Evolutionary conservation across 2,888 invertebrate genomes (phyloP), one percentile per base, ranked within the genome.

Genomic region (Nemapogon koenigi): DNA sequence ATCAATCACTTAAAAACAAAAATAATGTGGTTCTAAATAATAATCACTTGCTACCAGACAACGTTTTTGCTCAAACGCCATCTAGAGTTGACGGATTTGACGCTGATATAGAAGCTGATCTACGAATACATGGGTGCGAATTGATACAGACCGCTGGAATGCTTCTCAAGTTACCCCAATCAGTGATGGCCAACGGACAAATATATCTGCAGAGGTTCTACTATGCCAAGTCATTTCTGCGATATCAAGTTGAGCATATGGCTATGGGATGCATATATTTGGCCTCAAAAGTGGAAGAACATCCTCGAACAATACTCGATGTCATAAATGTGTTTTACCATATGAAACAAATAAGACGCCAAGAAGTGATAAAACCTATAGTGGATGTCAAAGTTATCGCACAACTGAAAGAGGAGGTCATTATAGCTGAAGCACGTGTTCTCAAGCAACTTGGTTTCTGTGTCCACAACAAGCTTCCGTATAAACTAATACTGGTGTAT

Each of bases 141-240:
- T 81, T 98, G 41, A 99, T 99, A 48, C 99, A 99, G 70, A 94
- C 94, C 0, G 94, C 97, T 3, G 97, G 99, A 28, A 97, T 98
- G 52, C 72, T 99, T 45, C 80, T 99, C 10, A 92, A 91, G 70
- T 71, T 99, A 48, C 98, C 98, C 15, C 99, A 99, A 85, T 94
- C 98, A 32, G 98, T 98, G 33, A 98, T 99, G 94, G 99, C 99
- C 13, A 97, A 98, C 0, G 99, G 95, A 16, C 99, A 99, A 78
- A 96, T 99, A 40, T 85, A 99, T 50, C 94, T 97, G 53, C 99
- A 99, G 71, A 83, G 99, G 47, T 99, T 98, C 75, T 99, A 96
- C 72, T 99, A 97, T 70, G 94, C 94, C 16, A 98, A 98, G 72
- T 98, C 98, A 31, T 91, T 99, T 63, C 96, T 98, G 29, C 88